Evolutionary conservation across 2,113 vertebrate genomes (phyloP).

Genomic region (Ivindomyrus marchei): DNA sequence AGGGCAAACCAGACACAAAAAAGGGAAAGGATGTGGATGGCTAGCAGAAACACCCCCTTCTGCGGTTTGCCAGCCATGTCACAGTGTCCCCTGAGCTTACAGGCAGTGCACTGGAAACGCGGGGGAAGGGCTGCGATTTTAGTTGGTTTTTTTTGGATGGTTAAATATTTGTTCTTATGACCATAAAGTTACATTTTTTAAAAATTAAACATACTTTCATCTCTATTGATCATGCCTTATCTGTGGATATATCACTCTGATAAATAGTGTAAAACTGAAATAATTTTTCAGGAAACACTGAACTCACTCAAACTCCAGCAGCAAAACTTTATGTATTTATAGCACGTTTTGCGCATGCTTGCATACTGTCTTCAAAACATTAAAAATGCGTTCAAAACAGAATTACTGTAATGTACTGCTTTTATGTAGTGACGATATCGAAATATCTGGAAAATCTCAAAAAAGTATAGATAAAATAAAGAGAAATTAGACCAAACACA

Average conservation of each 20-base stretch:
- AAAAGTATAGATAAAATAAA: not conserved
- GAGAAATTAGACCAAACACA: not conserved
- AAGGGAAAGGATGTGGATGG: not conserved
- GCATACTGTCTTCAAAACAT: not conserved
- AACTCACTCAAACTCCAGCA: not conserved
- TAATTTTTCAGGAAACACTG: not conserved
- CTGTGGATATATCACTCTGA: not conserved
- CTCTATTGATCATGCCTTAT: not conserved
- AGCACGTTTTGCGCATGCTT: not conserved
- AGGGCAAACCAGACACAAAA: not conserved
- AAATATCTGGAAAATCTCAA: not conserved
- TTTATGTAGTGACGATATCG: not conserved
- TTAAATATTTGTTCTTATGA: not conserved
- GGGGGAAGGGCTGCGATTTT: not conserved
- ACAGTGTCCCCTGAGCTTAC: not conserved
- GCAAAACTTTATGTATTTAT: not conserved
- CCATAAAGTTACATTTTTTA: not conserved
- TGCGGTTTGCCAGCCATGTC: conserved; percentile 6
- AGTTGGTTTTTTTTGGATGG: not conserved
- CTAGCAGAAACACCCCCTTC: not conserved
- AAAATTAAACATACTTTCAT: not conserved
- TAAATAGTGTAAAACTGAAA: not conserved
- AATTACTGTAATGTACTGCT: not conserved
- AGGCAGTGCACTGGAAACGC: not conserved
- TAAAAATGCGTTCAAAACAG: not conserved